Evolutionary conservation across 2,888 invertebrate genomes (phyloP), one percentile per base, ranked within the genome.

Genomic region (Toxonevra muliebris): DNA sequence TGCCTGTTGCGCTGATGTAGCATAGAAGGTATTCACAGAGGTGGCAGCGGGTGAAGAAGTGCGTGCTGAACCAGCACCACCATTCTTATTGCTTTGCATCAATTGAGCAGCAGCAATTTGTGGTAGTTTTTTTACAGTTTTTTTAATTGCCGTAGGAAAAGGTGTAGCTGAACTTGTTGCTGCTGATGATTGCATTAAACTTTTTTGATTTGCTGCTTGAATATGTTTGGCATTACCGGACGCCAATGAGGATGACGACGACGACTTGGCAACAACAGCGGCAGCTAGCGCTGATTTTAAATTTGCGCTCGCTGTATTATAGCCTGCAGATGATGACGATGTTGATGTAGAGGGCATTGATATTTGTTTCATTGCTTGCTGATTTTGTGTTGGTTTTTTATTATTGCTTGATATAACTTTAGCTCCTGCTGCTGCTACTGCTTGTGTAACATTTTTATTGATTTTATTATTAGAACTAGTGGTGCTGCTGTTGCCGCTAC

Each of bases 241-340:
- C 85, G 73, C 86, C 86, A 10, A 76, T 76, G 54, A 83, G 87
- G 2, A 80, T 85, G 76, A 93, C 93, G 79, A 94, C 94, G 76
- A 92, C 91, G 52, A 88, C 87, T 82, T 94, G 10, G 59, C 45
- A 13, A 17, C 43, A 9, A 59, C 59, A 43, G 59, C 59, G n/a
- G 59, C 50, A 9, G 53, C 61, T 13, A 40, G 41, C 13, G 53
- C 53, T 61, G 30, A 12, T 19, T 53, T 61, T 15, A 53, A 41
- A 40, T n/a, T 52, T 30, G 53, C 50, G 20, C 48, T 61, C 10
- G 60, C 12, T 11, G 60, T 12, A 48, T 45, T 15, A 2, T 13
- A 59, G 42, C 9, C 30, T 17, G 60, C 19, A 10, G 48, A 48
- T 11, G 48, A 12, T 17, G 48, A 45, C 2, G 45, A 13, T n/a